Evolutionary conservation across 2,888 invertebrate species (phyloP), one percentile per base, ranked within the genome.

Genomic region (Zygaena filipendulae): DNA sequence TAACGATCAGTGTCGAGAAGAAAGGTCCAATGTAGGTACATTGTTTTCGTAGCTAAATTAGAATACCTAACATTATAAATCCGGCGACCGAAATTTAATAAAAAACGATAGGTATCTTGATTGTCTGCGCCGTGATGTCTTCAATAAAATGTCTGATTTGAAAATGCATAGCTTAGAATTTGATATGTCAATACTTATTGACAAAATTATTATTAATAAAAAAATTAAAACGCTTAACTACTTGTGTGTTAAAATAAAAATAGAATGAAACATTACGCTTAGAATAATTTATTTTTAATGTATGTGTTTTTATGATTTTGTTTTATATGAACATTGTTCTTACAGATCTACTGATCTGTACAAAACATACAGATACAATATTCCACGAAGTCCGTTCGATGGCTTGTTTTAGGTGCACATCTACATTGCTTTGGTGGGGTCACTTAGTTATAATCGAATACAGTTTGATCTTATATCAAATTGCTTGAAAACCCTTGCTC

Each of bases 181-280:
- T 46, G 48, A 42, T 49, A 53, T 53, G 52, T 55, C 58, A 48
- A 59, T 50, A 4, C 7, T 6, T 16, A 53, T 45, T 49, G 59
- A 54, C 56, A 56, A 43, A 47, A n/a, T n/a, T n/a, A n/a, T n/a
- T n/a, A n/a, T n/a, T n/a, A n/a, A n/a, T 59, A 64, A 59, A 64
- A 59, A 54, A 52, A 57, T 59, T 39, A 51, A 53, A 59, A 68
- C 69, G 74, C 75, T 74, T 75, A 68, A 59, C 54, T 67, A 70
- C 59, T 58, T 71, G 67, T 77, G 70, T 77, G 75, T 75, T 64
- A 59, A 57, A 50, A n/a, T n/a, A n/a, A n/a, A 16, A 62, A 70
- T 74, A 74, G 74, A 61, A n/a, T n/a, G n/a, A n/a, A 60, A 66
- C 52, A 66, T 69, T 72, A 74, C 71, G 77, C 74, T 75, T 77